Percentiles rank a stretch among this genome's conserved stretches.
Conservation (phyloP, 2,888 invertebrate species). For the Chloromyia formosa region DNA sequence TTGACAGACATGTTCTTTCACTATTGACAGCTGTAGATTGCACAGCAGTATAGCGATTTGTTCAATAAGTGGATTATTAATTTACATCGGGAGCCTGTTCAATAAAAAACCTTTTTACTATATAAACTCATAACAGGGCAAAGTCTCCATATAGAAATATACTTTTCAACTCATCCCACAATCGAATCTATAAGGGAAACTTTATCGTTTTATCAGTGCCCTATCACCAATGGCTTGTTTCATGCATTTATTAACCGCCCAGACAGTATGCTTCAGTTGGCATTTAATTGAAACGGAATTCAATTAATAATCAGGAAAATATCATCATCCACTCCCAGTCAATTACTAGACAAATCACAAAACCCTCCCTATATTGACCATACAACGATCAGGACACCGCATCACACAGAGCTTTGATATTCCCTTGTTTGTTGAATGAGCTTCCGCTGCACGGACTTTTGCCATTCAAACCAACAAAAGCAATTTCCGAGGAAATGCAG, state of each 20-base stretch:
- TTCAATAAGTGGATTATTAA: no score
- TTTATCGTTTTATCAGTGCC: no score
- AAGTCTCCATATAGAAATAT: no score
- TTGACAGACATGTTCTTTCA: no score
- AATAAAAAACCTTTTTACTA: no score
- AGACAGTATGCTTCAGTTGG: constrained; percentile 8
- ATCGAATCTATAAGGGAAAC: no score
- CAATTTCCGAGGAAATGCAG: constrained; percentile 11
- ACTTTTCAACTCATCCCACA: no score
- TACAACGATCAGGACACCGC: neutral
- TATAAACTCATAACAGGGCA: no score
- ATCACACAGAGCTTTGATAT: neutral
- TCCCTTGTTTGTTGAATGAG: constrained; percentile 1
- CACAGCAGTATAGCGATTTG: no score
- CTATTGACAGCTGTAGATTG: no score
- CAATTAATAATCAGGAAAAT: neutral
- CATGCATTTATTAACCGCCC: neutral
- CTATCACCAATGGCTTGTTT: no score
- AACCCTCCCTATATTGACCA: neutral
- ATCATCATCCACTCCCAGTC: constrained; percentile 7
- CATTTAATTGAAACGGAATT: constrained; percentile 29
- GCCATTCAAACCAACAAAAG: neutral
- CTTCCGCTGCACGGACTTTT: neutral
- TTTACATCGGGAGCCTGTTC: no score
- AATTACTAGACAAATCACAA: constrained; percentile 8